phyloP scores from a whole-genome alignment of 1,140 invertebrate genomes.

The Hylaeus anthracinus region DNA sequence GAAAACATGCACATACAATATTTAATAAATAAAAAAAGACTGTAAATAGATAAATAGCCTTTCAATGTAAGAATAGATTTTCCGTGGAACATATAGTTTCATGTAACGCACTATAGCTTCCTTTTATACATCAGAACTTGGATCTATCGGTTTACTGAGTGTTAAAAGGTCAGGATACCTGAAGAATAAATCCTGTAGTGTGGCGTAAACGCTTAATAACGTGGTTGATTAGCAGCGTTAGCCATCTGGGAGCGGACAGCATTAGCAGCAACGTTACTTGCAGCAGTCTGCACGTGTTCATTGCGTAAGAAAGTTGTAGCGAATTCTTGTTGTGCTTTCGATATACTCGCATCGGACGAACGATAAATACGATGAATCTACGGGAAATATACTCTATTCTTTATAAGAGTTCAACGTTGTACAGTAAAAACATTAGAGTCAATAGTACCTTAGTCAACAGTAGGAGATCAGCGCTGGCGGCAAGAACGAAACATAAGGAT shows the following conservation, averaged over 20 bases:
- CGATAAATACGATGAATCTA: slow-evolving; percentile 98
- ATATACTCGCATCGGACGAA: slow-evolving; percentile 96
- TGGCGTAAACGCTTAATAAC: slow-evolving; percentile 71
- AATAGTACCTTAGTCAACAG: slow-evolving; percentile 90
- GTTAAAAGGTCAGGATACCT: slow-evolving; percentile 53
- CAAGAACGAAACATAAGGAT: slow-evolving; percentile 87
- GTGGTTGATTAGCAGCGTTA: slow-evolving; percentile 72
- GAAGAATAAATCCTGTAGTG: slow-evolving; percentile 34
- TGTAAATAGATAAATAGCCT: background rate
- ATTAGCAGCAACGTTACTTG: slow-evolving; percentile 89
- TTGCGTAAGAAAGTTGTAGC: slow-evolving; percentile 96
- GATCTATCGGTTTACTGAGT: slow-evolving; percentile 55
- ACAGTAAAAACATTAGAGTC: no score
- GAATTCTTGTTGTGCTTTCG: slow-evolving; percentile 98
- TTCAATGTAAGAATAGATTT: slow-evolving; percentile 50
- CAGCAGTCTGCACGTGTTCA: slow-evolving; percentile 95
- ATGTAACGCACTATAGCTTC: background rate
- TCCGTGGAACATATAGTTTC: slow-evolving; percentile 30
- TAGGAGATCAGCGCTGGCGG: slow-evolving; percentile 89
- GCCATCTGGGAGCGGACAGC: slow-evolving; percentile 88
- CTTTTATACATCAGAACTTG: slow-evolving; percentile 37
- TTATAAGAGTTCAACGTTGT: background rate
- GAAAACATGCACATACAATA: slow-evolving; percentile 22
- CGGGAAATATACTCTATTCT: slow-evolving; percentile 47
- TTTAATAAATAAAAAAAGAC: background rate